Evolutionary conservation across 2,888 invertebrate genomes (phyloP).

Genomic region (Pollenia griseotomentosa): DNA sequence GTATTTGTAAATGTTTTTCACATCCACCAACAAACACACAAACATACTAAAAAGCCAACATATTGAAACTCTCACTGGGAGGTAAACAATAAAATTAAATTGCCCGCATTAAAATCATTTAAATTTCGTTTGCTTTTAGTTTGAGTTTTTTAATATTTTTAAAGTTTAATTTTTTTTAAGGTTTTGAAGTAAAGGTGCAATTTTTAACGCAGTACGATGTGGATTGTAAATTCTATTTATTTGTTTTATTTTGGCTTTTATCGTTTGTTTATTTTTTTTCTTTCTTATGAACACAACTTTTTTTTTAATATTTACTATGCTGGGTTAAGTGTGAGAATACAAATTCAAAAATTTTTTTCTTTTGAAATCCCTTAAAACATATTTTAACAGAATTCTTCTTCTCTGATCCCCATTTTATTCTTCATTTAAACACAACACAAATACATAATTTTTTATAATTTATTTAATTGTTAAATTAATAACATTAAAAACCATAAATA

Average conservation of each 20-base stretch:
- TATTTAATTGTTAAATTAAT: too few species aligned
- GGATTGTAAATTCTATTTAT: conserved; percentile 35
- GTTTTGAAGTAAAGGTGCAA: conserved; percentile 34
- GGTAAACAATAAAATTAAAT: conserved; percentile 68
- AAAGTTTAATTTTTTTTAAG: background rate
- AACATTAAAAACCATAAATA: too few species aligned
- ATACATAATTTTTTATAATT: too few species aligned
- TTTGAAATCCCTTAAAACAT: too few species aligned
- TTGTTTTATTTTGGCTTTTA: conserved; percentile 14
- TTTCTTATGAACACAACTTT: too few species aligned
- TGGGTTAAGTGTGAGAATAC: too few species aligned
- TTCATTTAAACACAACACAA: too few species aligned
- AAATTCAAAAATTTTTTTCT: too few species aligned
- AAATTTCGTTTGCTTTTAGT: conserved; percentile 52
- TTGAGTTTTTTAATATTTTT: background rate
- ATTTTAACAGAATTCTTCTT: too few species aligned
- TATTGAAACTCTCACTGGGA: conserved; percentile 56
- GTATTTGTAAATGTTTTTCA: background rate
- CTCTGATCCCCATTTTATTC: too few species aligned
- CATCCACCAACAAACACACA: background rate
- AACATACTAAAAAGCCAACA: conserved; percentile 11
- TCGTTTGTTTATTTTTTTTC: background rate
- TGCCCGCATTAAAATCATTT: conserved; percentile 67
- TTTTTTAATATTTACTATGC: too few species aligned
- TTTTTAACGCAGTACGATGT: conserved; percentile 42